Evolutionary conservation across 2,113 vertebrate species (phyloP).

Genomic region (Bucco capensis): DNA sequence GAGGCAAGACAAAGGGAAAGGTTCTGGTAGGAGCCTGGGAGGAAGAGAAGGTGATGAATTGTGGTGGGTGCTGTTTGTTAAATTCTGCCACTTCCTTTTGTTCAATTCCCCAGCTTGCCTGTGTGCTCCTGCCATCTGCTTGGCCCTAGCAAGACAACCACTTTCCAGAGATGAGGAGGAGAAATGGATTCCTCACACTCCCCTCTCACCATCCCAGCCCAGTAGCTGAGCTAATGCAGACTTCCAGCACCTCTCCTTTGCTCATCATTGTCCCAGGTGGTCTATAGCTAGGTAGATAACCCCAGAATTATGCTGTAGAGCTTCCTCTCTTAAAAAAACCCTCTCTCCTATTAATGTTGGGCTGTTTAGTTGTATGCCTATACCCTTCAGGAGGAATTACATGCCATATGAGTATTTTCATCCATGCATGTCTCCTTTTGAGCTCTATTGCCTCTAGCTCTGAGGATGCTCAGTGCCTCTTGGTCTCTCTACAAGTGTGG

Average conservation of each 20-base stretch:
- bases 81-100: conserved; percentile 24
- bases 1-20: conserved; percentile 25
- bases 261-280: fast-evolving
- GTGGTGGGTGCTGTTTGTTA: conserved; percentile 66
- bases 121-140: background rate
- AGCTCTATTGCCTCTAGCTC: background rate
- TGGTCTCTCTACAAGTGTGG: background rate
- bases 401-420: fast-evolving
- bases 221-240: background rate
- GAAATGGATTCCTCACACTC: background rate
- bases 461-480: background rate
- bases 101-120: background rate
- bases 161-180: background rate
- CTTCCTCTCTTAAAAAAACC: background rate
- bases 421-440: background rate
- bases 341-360: background rate
- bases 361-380: background rate
- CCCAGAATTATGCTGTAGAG: background rate
- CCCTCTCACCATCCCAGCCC: background rate
- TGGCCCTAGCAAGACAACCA: background rate
- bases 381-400: background rate
- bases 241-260: background rate
- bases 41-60: conserved; percentile 59
- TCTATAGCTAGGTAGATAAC: background rate
- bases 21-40: conserved; percentile 21